These are phyloP conservation scores for Microctonus hyperodae DNA, from an alignment of 2,888 invertebrate genomes.

Conservation along the genomic window DNA sequence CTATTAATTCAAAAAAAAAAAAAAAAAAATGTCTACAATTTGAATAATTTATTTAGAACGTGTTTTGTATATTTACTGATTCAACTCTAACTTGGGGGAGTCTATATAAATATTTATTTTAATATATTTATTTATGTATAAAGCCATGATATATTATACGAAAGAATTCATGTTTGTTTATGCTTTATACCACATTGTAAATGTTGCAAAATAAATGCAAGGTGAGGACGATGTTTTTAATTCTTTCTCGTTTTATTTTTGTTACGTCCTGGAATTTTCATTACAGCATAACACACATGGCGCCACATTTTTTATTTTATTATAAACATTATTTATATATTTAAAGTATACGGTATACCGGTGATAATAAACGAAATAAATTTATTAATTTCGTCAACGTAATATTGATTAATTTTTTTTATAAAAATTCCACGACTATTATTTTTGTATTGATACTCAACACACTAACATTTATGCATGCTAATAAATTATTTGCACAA, in stretches of 20 bases:
- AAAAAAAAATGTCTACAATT: background rate
- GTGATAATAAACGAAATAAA: background rate
- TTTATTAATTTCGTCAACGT: no score
- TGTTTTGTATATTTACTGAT: background rate
- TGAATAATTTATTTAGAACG: slow-evolving; percentile 5
- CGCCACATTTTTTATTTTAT: slow-evolving; percentile 7
- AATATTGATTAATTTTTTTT: no score
- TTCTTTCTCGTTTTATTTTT: background rate
- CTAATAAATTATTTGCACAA: slow-evolving; percentile 4
- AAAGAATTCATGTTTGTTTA: background rate
- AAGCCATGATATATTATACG: background rate
- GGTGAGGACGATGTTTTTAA: background rate
- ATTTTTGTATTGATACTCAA: background rate
- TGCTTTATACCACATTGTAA: no score
- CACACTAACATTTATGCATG: background rate
- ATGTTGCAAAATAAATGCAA: background rate
- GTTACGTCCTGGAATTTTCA: background rate
- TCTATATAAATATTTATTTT: no score
- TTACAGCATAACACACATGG: background rate
- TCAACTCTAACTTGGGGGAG: background rate
- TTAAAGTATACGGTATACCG: background rate
- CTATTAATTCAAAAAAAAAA: background rate
- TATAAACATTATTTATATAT: background rate
- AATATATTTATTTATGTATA: no score
- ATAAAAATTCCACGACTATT: no score